A percentile compares a stretch with the other conserved stretches of the same genome.
Conservation (phyloP, 2,113 vertebrate species). For the Calyptommatus sinebrachiatus region DNA sequence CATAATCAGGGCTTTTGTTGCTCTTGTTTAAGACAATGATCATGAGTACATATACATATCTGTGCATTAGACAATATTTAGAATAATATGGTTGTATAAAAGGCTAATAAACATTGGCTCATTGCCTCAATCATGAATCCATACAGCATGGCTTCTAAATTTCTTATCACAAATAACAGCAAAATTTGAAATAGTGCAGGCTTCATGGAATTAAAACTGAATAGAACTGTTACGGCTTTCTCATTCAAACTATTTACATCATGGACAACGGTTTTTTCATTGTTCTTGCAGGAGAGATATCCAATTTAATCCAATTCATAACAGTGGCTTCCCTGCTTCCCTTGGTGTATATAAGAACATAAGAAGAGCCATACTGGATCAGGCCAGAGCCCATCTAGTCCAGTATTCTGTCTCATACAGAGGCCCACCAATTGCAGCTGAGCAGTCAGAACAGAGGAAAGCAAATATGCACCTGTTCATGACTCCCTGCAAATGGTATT, state of each 20-base stretch:
- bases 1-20: neutral
- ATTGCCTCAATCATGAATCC: neutral
- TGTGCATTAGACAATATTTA: neutral
- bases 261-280: neutral
- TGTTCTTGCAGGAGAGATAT: conserved; percentile 19
- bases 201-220: conserved; percentile 7
- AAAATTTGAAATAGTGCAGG: conserved; percentile 1
- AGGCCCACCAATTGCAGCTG: no score
- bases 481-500: no score
- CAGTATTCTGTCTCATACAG: no score
- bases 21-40: neutral
- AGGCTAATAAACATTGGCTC: neutral
- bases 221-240: conserved; percentile 2
- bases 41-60: neutral
- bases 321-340: conserved; percentile 8
- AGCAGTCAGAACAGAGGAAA: no score
- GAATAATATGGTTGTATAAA: neutral
- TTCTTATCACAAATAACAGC: conserved; percentile 9
- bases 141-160: neutral
- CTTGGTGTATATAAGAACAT: conserved; percentile 1
- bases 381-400: no score
- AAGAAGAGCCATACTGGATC: no score
- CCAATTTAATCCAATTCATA: conserved; percentile 28
- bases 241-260: conserved; percentile 27
- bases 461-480: no score